phyloP scores from a whole-genome alignment of 2,113 vertebrate species.

The Elephas maximus region DNA sequence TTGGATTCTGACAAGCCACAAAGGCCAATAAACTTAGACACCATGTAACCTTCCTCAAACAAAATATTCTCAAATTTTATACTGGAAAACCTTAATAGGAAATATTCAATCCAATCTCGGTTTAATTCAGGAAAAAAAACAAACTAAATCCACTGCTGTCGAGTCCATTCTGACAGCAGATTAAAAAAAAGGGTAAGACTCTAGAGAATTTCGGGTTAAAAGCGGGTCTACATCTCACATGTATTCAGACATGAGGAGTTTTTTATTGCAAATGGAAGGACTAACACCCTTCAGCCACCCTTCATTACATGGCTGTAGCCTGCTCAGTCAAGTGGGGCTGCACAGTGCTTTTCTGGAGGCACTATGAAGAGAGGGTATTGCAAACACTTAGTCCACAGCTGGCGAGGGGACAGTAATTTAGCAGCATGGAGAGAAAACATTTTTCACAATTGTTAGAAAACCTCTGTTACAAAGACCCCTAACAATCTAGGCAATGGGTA shows the following conservation, averaged over 20 bases:
- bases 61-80: slow-evolving; percentile 17
- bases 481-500: background rate
- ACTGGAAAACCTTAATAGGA: background rate
- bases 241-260: background rate
- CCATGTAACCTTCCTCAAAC: slow-evolving; percentile 12
- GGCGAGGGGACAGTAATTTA: background rate
- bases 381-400: background rate
- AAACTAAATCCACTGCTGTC: too few species aligned
- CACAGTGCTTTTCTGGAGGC: background rate
- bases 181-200: background rate
- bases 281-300: background rate
- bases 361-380: background rate
- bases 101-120: slow-evolving; percentile 12
- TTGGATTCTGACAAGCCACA: slow-evolving; percentile 27
- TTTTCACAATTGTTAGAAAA: slow-evolving; percentile 20
- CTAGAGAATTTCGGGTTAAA: background rate
- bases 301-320: background rate
- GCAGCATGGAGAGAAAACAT: background rate
- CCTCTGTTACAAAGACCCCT: background rate
- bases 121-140: too few species aligned
- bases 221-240: background rate
- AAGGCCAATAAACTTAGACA: background rate
- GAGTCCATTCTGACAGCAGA: too few species aligned
- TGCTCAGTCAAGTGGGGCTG: slow-evolving; percentile 5
- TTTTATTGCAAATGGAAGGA: background rate